phyloP scores from a whole-genome alignment of 2,888 invertebrate species.

The Gerris lacustris region DNA sequence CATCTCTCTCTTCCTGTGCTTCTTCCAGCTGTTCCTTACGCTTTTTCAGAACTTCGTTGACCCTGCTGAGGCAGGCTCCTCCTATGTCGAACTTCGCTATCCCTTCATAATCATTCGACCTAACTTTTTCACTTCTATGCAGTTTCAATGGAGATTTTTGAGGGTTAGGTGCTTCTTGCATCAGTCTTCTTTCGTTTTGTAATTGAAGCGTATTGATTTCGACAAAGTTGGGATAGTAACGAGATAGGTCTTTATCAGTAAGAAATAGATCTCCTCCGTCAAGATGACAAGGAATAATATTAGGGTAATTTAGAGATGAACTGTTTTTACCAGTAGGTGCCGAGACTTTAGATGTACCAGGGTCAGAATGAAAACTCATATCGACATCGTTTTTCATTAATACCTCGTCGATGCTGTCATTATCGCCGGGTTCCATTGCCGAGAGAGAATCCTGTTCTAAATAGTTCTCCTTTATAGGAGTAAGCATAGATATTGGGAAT shows the following conservation, averaged over 20 bases:
- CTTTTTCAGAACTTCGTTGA: constrained; percentile 17
- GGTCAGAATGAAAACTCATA: neutral
- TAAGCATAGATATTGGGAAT: constrained; percentile 25
- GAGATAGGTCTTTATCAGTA: neutral
- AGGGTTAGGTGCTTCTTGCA: neutral
- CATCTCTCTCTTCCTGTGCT: constrained; percentile 21
- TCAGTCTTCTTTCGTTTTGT: neutral
- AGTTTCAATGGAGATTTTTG: constrained; percentile 4
- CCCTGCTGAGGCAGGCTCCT: constrained; percentile 8
- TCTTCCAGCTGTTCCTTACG: constrained; percentile 25
- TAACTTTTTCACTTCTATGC: neutral
- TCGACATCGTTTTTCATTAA: neutral
- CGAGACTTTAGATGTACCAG: neutral
- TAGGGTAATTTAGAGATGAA: neutral
- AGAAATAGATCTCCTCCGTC: constrained; percentile 8
- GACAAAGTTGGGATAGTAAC: constrained; percentile 5
- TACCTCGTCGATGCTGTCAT: constrained; percentile 13
- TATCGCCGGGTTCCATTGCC: constrained; percentile 19
- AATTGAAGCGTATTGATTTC: constrained; percentile 14
- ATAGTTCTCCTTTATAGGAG: constrained; percentile 26
- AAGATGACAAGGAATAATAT: constrained; percentile 4
- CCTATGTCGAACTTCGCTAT: constrained; percentile 13
- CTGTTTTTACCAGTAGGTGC: neutral
- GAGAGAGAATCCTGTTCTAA: constrained; percentile 25
- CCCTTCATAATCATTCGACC: constrained; percentile 13